phyloP scores from a whole-genome alignment of 2,113 vertebrate genomes.

The Lamprologus ornatipinnis region DNA sequence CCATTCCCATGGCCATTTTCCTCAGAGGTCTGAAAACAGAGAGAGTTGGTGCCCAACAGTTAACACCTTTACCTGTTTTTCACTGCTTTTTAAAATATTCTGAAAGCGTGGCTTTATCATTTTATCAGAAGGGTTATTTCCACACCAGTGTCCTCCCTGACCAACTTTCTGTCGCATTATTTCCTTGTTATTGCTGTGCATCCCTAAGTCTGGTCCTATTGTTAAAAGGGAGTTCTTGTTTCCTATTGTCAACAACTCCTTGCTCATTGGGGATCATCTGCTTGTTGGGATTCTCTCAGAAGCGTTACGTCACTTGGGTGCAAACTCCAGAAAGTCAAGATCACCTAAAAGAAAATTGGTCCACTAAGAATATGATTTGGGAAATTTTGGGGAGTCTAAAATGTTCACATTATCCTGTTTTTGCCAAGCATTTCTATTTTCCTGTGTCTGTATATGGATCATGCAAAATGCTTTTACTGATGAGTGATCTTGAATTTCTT shows the following conservation, averaged over 20 bases:
- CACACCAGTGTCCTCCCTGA: neutral
- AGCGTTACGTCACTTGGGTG: neutral
- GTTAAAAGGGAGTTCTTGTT: neutral
- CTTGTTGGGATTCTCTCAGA: neutral
- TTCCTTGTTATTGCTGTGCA: neutral
- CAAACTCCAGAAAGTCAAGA: neutral
- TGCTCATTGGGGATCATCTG: neutral
- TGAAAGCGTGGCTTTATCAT: neutral
- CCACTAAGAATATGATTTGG: neutral
- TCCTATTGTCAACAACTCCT: neutral
- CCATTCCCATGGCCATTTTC: slow-evolving; percentile 90
- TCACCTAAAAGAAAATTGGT: neutral
- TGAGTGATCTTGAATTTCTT: neutral
- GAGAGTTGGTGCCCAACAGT: neutral
- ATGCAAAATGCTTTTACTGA: neutral
- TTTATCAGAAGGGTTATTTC: neutral
- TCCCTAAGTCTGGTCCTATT: neutral
- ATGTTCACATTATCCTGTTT: neutral
- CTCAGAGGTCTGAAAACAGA: slow-evolving; percentile 77
- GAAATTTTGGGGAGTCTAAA: neutral
- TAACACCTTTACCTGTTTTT: neutral
- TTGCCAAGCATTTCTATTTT: neutral
- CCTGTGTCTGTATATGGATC: neutral
- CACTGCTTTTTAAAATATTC: neutral
- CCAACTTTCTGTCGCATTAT: neutral